Evolutionary conservation across 2,113 vertebrate species (phyloP).

Genomic region (Chlorocebus sabaeus): DNA sequence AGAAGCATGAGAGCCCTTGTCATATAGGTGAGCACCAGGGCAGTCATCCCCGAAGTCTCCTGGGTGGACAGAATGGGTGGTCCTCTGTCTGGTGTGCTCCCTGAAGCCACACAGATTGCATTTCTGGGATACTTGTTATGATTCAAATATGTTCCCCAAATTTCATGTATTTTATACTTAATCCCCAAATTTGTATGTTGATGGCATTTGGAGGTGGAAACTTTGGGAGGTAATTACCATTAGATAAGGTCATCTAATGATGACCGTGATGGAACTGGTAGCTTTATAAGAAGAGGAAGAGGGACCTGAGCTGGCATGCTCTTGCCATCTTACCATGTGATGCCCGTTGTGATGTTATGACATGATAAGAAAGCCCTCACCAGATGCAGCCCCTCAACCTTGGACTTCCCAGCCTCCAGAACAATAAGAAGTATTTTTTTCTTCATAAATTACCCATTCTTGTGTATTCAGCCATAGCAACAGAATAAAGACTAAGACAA

Average conservation of each 20-base stretch:
- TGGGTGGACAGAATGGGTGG: neutral
- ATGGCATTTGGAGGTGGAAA: neutral
- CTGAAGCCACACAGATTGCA: rapidly evolving
- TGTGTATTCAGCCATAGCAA: neutral
- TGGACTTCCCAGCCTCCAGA: neutral
- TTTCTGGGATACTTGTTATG: neutral
- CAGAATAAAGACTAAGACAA: neutral
- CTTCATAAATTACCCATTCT: neutral
- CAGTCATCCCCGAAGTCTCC: neutral
- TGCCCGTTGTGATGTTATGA: neutral
- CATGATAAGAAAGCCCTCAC: neutral
- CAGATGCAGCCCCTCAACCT: neutral
- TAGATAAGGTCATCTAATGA: neutral
- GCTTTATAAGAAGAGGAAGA: neutral
- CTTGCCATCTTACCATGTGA: neutral
- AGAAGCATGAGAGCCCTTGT: rapidly evolving
- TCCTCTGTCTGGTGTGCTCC: neutral
- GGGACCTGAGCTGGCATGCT: neutral
- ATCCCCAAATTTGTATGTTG: neutral
- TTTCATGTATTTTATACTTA: neutral
- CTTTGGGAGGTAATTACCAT: neutral
- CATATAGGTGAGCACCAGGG: rapidly evolving
- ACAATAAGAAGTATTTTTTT: neutral
- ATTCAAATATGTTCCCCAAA: neutral
- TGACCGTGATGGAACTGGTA: neutral